phyloP scores from a whole-genome alignment of 2,797 vertebrate species.

The Crenichthys baileyi region DNA sequence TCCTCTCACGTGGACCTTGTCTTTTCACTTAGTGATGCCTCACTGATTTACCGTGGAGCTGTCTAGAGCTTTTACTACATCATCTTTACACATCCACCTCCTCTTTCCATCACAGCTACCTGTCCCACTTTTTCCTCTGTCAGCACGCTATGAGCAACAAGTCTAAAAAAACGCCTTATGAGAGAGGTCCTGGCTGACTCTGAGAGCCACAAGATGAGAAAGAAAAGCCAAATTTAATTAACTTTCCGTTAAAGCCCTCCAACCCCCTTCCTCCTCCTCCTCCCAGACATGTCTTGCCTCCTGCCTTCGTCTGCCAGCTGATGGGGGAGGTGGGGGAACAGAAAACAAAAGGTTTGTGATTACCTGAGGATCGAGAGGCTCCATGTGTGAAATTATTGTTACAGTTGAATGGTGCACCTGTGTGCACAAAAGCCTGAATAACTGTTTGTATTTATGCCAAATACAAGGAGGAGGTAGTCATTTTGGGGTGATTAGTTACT shows the following conservation, averaged over 20 bases:
- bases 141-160: constrained; percentile 5
- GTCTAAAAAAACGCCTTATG: constrained; percentile 14
- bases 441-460: constrained; percentile 35
- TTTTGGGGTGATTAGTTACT: constrained; percentile 5
- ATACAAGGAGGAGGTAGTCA: constrained; percentile 8
- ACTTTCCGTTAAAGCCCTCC: constrained; percentile 16
- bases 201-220: constrained; percentile 36
- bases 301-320: constrained; percentile 33
- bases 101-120: neutral
- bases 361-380: constrained; percentile 26
- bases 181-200: constrained; percentile 15
- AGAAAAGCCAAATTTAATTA: constrained; percentile 60
- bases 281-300: constrained; percentile 36
- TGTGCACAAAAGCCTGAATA: constrained; percentile 18
- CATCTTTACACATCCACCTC: neutral
- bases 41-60: neutral
- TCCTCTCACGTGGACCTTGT: constrained; percentile 23
- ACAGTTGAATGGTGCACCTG: constrained; percentile 47
- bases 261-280: constrained; percentile 24
- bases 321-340: neutral
- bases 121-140: constrained; percentile 17
- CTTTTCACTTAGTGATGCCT: constrained; percentile 18
- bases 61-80: constrained; percentile 6
- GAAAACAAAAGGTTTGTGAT: constrained; percentile 36
- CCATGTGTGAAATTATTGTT: constrained; percentile 60